A percentile compares a stretch with the other conserved stretches of the same genome.
Evolutionary conservation across 2,888 invertebrate genomes (phyloP).

Genomic region (Aquatica leii): DNA sequence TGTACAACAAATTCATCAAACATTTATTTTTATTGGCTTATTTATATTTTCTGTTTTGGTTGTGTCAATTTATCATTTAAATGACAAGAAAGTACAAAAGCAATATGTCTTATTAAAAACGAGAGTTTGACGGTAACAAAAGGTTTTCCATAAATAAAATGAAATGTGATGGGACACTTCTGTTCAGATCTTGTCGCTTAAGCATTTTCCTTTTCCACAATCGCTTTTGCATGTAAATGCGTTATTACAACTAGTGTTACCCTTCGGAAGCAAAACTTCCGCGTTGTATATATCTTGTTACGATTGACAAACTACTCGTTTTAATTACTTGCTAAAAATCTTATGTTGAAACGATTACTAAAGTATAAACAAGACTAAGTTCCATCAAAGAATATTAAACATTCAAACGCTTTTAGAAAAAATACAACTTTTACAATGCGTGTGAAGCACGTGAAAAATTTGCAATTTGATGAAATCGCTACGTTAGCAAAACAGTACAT

Average conservation of each 20-base stretch:
- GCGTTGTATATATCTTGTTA: slow-evolving; percentile 48
- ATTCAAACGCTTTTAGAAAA: slow-evolving; percentile 6
- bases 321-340: slow-evolving; percentile 13
- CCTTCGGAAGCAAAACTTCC: slow-evolving; percentile 44
- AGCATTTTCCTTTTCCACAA: slow-evolving; percentile 61
- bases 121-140: slow-evolving; percentile 30
- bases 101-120: slow-evolving; percentile 21
- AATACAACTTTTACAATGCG: slow-evolving; percentile 31
- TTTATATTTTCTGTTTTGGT: no score
- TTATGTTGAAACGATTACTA: slow-evolving; percentile 16
- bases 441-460: slow-evolving; percentile 50
- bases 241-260: slow-evolving; percentile 61
- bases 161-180: slow-evolving; percentile 53
- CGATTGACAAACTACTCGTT: slow-evolving; percentile 43
- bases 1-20: no score
- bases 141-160: slow-evolving; percentile 50
- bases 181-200: slow-evolving; percentile 48
- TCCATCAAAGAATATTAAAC: slow-evolving; percentile 24
- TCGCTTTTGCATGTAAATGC: slow-evolving; percentile 67
- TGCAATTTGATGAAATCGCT: slow-evolving; percentile 55
- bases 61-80: not conserved
- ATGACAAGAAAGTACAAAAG: not conserved
- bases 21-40: no score
- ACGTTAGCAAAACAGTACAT: slow-evolving; percentile 44
- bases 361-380: slow-evolving; percentile 8